Percentiles rank a stretch among this genome's conserved stretches.
Evolutionary conservation across 2,113 vertebrate species (phyloP).

Genomic region (Poecile atricapillus): DNA sequence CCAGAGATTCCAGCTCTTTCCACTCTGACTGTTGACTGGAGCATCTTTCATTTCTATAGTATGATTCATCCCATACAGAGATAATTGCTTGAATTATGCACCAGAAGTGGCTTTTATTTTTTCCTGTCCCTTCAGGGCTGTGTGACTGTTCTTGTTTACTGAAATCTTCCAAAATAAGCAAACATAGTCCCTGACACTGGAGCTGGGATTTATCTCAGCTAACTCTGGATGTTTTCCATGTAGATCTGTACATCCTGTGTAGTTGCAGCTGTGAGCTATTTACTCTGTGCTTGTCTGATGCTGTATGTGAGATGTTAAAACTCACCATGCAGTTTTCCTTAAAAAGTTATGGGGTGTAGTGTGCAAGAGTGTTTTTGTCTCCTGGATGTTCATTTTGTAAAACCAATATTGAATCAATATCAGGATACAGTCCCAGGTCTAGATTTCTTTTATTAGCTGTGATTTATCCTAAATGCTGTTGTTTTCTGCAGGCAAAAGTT

Average conservation of each 20-base stretch:
- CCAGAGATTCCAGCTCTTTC: background rate
- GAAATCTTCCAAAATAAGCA: slow-evolving; percentile 16
- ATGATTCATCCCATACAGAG: background rate
- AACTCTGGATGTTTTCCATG: background rate
- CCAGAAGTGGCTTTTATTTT: background rate
- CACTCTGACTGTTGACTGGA: background rate
- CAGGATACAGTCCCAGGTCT: background rate
- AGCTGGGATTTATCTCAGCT: background rate
- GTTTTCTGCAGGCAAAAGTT: slow-evolving; percentile 83
- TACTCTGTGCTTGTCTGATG: background rate
- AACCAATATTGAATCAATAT: background rate
- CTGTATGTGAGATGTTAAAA: background rate
- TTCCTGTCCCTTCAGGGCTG: background rate
- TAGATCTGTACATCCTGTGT: background rate
- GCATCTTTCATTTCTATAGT: background rate
- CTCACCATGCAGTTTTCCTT: background rate
- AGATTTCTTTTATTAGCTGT: no score
- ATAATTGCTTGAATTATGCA: background rate
- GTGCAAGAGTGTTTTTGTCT: background rate
- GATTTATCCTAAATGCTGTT: background rate
- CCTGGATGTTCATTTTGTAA: background rate
- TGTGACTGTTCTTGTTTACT: background rate
- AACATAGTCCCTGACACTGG: background rate
- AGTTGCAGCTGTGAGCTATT: background rate
- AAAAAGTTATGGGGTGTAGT: rapidly evolving